These are phyloP conservation scores for Etheostoma nigrum DNA, from an alignment of 2,797 vertebrate species.

Conservation along the genomic window DNA sequence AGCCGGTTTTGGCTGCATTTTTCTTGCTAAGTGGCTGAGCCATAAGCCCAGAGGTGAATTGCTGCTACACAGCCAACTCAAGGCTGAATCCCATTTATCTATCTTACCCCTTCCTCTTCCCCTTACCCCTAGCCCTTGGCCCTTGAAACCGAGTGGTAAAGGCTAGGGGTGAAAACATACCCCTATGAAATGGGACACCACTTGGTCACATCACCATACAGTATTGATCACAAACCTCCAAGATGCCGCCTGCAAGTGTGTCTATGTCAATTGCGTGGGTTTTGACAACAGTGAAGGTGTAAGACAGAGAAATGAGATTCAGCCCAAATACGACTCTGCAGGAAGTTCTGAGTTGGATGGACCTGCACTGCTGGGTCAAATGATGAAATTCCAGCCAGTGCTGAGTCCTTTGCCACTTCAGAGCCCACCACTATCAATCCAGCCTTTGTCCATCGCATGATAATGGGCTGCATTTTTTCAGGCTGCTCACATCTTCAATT, in stretches of 20 bases:
- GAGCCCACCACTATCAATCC: conserved; percentile 44
- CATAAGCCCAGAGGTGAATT: conserved; percentile 70
- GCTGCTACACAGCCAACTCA: conserved; percentile 67
- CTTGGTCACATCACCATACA: too few relatives aligned
- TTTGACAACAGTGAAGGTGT: too few relatives aligned
- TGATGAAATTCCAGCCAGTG: conserved; percentile 52
- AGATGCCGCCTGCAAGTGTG: too few relatives aligned
- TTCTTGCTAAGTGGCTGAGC: conserved; percentile 61
- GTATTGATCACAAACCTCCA: too few relatives aligned
- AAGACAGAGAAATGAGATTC: too few relatives aligned
- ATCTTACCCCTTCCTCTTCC: too few relatives aligned
- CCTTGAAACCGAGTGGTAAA: too few relatives aligned
- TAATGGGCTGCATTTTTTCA: conserved; percentile 31
- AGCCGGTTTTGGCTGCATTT: conserved; percentile 57
- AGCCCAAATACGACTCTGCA: conserved; percentile 54
- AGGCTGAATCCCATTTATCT: too few relatives aligned
- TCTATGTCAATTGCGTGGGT: too few relatives aligned
- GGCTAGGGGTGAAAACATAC: too few relatives aligned
- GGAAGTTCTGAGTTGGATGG: conserved; percentile 73
- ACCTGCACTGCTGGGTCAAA: conserved; percentile 49
- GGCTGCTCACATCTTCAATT: conserved; percentile 31
- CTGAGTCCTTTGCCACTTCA: conserved; percentile 50
- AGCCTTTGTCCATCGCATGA: conserved; percentile 40
- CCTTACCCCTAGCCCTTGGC: too few relatives aligned
- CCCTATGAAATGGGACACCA: too few relatives aligned